Evolutionary conservation across 2,888 invertebrate species (phyloP).

Genomic region (Cerastis rubricosa): DNA sequence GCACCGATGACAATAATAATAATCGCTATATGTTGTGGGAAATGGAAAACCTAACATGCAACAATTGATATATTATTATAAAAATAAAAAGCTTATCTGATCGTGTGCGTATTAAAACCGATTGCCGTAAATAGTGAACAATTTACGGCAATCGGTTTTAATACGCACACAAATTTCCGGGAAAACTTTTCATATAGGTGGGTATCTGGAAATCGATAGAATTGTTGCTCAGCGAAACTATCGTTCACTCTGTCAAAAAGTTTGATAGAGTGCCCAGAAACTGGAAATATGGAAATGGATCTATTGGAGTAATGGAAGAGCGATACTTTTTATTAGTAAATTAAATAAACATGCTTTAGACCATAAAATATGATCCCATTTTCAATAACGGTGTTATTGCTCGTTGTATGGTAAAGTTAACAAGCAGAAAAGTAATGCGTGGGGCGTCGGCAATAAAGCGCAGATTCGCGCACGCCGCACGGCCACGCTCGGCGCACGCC

Average conservation of each 20-base stretch:
- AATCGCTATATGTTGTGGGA: slow-evolving; percentile 79
- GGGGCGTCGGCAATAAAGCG: slow-evolving; percentile 54
- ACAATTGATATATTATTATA: slow-evolving; percentile 59
- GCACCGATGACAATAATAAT: slow-evolving; percentile 83
- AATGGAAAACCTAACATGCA: slow-evolving; percentile 71
- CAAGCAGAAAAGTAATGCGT: slow-evolving; percentile 68
- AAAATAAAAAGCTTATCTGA: slow-evolving; percentile 27
- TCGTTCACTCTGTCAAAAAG: slow-evolving; percentile 20
- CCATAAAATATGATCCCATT: slow-evolving; percentile 56
- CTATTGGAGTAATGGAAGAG: slow-evolving; percentile 32
- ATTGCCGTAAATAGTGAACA: too few relatives aligned
- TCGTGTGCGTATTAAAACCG: too few relatives aligned
- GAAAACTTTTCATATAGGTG: slow-evolving; percentile 43
- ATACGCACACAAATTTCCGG: slow-evolving; percentile 38
- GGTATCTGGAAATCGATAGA: slow-evolving; percentile 47
- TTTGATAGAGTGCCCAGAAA: slow-evolving; percentile 45
- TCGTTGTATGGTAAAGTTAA: slow-evolving; percentile 59
- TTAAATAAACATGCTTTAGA: slow-evolving; percentile 35
- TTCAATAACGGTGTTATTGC: slow-evolving; percentile 64
- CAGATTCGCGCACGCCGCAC: slow-evolving; percentile 23
- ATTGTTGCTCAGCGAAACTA: slow-evolving; percentile 38
- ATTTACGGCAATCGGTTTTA: slow-evolving; percentile 14
- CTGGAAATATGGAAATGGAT: slow-evolving; percentile 35
- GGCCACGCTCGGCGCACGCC: too few relatives aligned
- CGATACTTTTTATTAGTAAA: slow-evolving; percentile 30